These are phyloP conservation scores for Ditylenchus weischeri DNA, from an alignment of 2,888 invertebrate genomes.

Conservation along the genomic window DNA sequence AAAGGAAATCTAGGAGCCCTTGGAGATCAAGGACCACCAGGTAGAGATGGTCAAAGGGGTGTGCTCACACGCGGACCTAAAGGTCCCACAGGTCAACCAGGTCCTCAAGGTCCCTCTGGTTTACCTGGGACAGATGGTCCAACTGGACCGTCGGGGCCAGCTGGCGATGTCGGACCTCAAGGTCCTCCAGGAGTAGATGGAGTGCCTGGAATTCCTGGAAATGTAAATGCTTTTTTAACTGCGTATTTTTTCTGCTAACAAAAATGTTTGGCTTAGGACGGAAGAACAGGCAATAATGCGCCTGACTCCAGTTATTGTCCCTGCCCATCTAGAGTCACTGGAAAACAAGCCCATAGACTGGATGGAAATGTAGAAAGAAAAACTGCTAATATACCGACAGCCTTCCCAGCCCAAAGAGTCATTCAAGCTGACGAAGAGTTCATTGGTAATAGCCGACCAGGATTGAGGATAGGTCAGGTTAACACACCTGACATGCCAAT, in stretches of 20 bases:
- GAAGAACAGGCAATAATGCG: neutral
- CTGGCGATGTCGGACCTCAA: conserved; percentile 35
- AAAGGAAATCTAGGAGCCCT: conserved; percentile 34
- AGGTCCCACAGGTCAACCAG: conserved; percentile 29
- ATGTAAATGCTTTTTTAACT: neutral
- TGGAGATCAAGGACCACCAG: conserved; percentile 33
- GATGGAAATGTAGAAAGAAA: neutral
- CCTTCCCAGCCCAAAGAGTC: neutral
- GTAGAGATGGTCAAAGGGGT: conserved; percentile 34
- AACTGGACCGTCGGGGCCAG: conserved; percentile 4
- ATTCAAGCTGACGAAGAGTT: neutral
- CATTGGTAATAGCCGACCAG: neutral
- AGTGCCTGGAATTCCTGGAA: conserved; percentile 20
- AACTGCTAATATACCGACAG: neutral
- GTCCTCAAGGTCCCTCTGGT: conserved; percentile 16
- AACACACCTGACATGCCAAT: neutral
- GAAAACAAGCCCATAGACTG: neutral
- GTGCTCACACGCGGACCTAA: conserved; percentile 31
- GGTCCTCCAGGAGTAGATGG: conserved; percentile 38
- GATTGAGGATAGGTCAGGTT: neutral
- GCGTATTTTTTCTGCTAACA: too few species aligned
- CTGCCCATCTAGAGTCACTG: neutral
- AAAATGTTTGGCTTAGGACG: neutral
- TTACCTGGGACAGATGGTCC: neutral
- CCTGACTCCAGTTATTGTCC: conserved; percentile 4